Conservation (phyloP, 2,888 invertebrate genomes). For the Apoda limacodes region DNA sequence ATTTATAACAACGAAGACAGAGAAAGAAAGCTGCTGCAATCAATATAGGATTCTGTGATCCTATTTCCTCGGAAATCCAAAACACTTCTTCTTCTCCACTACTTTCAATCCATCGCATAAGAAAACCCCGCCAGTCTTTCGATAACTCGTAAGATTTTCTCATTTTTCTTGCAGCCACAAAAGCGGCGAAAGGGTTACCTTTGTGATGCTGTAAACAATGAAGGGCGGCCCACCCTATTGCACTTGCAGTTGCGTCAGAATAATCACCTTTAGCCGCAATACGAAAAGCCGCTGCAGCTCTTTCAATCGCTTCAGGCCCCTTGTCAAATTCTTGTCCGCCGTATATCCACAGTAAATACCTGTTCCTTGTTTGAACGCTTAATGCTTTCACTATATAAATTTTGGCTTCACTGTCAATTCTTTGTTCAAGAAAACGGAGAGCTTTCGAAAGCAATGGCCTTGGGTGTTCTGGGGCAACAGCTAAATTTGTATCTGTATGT, state of each 20-base stretch:
- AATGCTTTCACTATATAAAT: constrained; percentile 37
- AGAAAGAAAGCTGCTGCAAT: constrained; percentile 57
- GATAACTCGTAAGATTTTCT: constrained; percentile 44
- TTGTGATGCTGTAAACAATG: constrained; percentile 43
- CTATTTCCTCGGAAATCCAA: constrained; percentile 41
- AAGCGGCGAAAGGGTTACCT: constrained; percentile 34
- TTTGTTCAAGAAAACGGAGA: constrained; percentile 43
- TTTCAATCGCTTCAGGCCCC: constrained; percentile 24
- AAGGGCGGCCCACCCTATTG: constrained; percentile 55
- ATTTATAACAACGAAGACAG: constrained; percentile 47
- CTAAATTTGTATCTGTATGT: constrained; percentile 32
- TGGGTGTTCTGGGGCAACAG: constrained; percentile 31
- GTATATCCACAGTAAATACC: constrained; percentile 48
- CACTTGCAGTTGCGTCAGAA: constrained; percentile 47
- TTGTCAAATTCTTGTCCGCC: constrained; percentile 44
- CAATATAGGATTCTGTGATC: constrained; percentile 37
- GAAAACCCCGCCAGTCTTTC: constrained; percentile 40
- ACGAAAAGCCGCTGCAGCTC: constrained; percentile 43
- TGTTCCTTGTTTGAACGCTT: constrained; percentile 34
- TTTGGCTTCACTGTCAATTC: constrained; percentile 33
- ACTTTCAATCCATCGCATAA: constrained; percentile 38
- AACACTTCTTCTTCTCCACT: constrained; percentile 53
- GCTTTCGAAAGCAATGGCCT: constrained; percentile 38
- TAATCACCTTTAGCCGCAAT: constrained; percentile 46
- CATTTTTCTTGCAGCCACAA: constrained; percentile 49